Percentiles rank a stretch among this genome's conserved stretches.
Conservation (phyloP, 2,797 vertebrate genomes). For the Caiman crocodilus region DNA sequence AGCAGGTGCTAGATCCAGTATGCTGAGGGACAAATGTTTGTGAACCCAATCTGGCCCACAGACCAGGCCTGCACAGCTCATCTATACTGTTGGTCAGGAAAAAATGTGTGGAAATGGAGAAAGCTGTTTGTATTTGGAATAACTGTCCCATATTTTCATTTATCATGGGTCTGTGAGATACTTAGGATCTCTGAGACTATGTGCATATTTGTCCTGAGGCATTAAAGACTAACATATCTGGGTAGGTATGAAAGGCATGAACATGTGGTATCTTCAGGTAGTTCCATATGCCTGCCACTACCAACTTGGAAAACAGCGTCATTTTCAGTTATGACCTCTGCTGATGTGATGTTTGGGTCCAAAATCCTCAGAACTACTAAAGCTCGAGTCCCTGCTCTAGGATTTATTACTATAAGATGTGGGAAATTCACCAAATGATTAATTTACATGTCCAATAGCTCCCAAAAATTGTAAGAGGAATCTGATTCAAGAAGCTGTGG, state of each 20-base stretch:
- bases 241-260: background rate
- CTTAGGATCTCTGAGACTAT: background rate
- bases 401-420: background rate
- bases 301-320: background rate
- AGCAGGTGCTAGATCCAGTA: too few relatives aligned
- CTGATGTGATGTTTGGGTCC: background rate
- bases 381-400: background rate
- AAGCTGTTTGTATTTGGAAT: background rate
- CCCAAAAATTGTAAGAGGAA: background rate
- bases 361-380: constrained; percentile 15
- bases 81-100: fast-evolving
- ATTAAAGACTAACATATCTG: background rate
- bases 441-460: background rate
- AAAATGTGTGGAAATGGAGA: background rate
- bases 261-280: background rate
- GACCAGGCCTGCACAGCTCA: too few relatives aligned
- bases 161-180: background rate
- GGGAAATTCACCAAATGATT: background rate
- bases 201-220: background rate
- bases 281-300: background rate
- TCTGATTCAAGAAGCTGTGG: background rate
- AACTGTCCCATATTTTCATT: background rate
- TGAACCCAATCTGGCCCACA: too few relatives aligned
- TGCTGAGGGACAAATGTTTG: too few relatives aligned
- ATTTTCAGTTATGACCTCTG: background rate